Conservation (phyloP, 2,888 invertebrate species). For the Standfussiana lucernea region DNA sequence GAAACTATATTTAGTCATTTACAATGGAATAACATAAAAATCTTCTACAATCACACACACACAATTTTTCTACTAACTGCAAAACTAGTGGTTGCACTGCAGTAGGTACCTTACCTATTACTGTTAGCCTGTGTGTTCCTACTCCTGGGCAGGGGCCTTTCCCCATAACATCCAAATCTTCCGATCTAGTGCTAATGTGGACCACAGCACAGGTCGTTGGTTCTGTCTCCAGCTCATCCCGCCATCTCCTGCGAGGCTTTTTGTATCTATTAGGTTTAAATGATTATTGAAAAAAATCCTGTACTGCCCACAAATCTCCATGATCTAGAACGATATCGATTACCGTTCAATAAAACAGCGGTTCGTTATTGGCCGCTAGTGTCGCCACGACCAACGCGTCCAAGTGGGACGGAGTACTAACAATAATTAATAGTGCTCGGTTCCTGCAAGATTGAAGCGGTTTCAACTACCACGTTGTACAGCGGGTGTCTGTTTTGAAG, state of each 20-base stretch:
- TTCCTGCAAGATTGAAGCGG: slow-evolving; percentile 85
- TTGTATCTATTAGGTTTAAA: neutral
- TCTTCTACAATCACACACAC: neutral
- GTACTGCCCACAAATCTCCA: slow-evolving; percentile 25
- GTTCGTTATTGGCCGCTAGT: slow-evolving; percentile 27
- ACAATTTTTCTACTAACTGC: neutral
- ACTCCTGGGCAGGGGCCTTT: neutral
- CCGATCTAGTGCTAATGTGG: neutral
- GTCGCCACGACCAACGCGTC: slow-evolving; percentile 24
- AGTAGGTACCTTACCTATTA: neutral
- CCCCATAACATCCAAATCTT: neutral
- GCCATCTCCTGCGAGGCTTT: neutral
- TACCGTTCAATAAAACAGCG: slow-evolving; percentile 43
- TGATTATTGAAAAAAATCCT: neutral
- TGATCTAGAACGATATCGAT: slow-evolving; percentile 37
- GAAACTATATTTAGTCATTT: neutral
- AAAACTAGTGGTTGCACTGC: too few species aligned
- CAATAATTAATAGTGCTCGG: slow-evolving; percentile 85
- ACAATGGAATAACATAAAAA: neutral
- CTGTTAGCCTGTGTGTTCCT: neutral
- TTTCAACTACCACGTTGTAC: slow-evolving; percentile 78
- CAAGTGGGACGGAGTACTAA: slow-evolving; percentile 70
- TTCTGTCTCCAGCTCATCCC: neutral
- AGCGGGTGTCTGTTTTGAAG: slow-evolving; percentile 66
- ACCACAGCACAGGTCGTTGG: neutral